phyloP scores from a whole-genome alignment of 1,140 invertebrate genomes.

The Drosophila pallidifrons region DNA sequence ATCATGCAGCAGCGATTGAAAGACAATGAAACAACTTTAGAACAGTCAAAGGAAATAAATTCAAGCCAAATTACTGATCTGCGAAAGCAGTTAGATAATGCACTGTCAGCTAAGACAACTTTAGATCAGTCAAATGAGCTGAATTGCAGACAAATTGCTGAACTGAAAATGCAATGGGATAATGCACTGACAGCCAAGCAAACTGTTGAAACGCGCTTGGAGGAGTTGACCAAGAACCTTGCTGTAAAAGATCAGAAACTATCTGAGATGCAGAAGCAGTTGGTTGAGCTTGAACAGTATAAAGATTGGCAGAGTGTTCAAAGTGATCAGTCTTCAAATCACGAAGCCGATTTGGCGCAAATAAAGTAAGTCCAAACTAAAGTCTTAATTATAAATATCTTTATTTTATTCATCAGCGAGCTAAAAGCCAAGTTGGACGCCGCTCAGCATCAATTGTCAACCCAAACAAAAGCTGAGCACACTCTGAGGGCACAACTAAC shows the following conservation, averaged over 20 bases:
- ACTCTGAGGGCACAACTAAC: slow-evolving; percentile 17
- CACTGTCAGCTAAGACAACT: background rate
- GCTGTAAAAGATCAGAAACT: slow-evolving; percentile 12
- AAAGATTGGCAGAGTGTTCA: background rate
- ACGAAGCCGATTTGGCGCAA: background rate
- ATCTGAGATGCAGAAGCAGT: slow-evolving; percentile 14
- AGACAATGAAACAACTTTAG: background rate
- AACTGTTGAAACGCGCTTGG: background rate
- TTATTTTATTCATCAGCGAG: slow-evolving; percentile 17
- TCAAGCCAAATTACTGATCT: background rate
- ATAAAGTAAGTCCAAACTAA: background rate
- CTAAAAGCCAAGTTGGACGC: slow-evolving; percentile 6
- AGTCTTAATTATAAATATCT: too few relatives aligned
- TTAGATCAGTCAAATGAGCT: background rate
- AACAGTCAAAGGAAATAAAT: background rate
- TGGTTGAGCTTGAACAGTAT: background rate
- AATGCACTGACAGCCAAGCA: background rate
- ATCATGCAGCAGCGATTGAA: background rate
- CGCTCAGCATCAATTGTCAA: background rate
- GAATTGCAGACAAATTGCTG: background rate
- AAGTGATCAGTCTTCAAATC: background rate
- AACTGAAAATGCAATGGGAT: slow-evolving; percentile 9
- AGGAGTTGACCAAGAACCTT: background rate
- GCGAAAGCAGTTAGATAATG: slow-evolving; percentile 2
- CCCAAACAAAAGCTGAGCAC: background rate